A percentile compares a stretch with the other conserved stretches of the same genome.
These are phyloP conservation scores for Aphidius colemani DNA, from an alignment of 2,888 invertebrate genomes.

Conservation along the genomic window DNA sequence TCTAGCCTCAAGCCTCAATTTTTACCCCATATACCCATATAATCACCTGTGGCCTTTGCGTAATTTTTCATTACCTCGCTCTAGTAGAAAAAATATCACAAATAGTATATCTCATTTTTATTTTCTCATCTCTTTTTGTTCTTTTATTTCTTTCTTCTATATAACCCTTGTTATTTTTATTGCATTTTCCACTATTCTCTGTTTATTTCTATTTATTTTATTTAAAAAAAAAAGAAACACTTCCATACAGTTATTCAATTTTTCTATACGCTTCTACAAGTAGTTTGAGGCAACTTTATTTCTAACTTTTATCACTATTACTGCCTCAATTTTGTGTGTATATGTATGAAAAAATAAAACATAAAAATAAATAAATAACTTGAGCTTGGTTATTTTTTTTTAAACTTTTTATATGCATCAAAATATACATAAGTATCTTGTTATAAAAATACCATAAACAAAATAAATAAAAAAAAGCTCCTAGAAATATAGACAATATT, in stretches of 20 bases:
- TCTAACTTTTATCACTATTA: neutral
- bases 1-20: conserved; percentile 21
- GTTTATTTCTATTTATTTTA: conserved; percentile 18
- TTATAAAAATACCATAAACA: no score
- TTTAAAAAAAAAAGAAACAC: neutral
- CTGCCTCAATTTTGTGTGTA: no score
- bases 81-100: conserved; percentile 21
- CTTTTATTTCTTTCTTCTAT: neutral
- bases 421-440: no score
- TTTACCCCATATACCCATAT: conserved; percentile 5
- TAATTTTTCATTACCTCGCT: conserved; percentile 42
- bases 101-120: conserved; percentile 11
- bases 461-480: no score
- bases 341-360: no score
- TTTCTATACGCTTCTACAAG: no score
- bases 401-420: no score
- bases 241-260: no score
- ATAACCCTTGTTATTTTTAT: conserved; percentile 1
- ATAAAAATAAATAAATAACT: no score
- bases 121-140: conserved; percentile 15
- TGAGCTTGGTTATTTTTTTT: no score
- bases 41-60: conserved; percentile 35
- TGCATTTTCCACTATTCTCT: conserved; percentile 14
- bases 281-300: neutral
- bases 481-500: no score